phyloP scores from a whole-genome alignment of 2,113 vertebrate genomes.

The Hirundichthys speculiger region DNA sequence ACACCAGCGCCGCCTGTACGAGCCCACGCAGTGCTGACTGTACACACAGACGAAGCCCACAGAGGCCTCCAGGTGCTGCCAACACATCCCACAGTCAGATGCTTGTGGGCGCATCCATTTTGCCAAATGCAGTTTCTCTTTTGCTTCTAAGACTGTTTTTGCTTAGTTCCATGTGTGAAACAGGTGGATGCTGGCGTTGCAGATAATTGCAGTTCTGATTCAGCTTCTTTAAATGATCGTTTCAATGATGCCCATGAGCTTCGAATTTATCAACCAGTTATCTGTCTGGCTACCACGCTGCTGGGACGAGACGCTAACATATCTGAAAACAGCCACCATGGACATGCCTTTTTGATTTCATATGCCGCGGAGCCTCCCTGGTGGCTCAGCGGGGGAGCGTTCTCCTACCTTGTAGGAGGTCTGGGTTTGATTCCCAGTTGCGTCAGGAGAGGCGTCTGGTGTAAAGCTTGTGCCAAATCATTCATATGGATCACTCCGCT shows the following conservation, averaged over 20 bases:
- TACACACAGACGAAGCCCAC: conserved; percentile 15
- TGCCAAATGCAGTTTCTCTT: background rate
- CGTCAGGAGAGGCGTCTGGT: no score
- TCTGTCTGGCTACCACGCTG: background rate
- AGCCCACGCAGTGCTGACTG: conserved; percentile 28
- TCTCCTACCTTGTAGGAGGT: no score
- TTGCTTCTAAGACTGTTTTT: background rate
- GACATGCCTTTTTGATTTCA: background rate
- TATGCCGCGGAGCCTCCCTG: no score
- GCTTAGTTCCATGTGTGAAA: conserved; percentile 18
- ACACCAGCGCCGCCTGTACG: conserved; percentile 8
- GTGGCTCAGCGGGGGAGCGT: no score
- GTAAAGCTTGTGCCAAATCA: no score
- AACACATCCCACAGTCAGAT: conserved; percentile 40
- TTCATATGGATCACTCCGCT: no score
- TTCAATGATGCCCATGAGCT: background rate
- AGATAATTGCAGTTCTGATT: background rate
- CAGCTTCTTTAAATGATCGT: background rate
- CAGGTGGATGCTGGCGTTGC: background rate
- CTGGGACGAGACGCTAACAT: conserved; percentile 10
- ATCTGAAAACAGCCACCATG: background rate
- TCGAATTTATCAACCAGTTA: background rate
- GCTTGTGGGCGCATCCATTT: conserved; percentile 33
- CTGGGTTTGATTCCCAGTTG: no score
- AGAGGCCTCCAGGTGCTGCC: conserved; percentile 42